phyloP scores from a whole-genome alignment of 2,113 vertebrate genomes.

The Suricata suricatta region DNA sequence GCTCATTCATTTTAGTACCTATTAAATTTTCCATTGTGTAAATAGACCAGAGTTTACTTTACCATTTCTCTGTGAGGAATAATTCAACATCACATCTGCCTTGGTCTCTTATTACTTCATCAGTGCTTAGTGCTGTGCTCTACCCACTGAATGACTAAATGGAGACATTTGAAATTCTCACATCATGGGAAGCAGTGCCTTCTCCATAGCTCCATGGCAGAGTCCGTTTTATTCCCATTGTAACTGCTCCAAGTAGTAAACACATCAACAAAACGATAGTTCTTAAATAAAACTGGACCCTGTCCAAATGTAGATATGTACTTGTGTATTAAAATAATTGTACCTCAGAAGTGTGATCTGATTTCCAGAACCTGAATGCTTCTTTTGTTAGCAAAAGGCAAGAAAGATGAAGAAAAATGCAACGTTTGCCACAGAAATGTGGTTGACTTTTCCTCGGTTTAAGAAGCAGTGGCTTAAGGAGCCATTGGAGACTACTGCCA shows the following conservation, averaged over 20 bases:
- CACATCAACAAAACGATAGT: neutral
- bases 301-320: neutral
- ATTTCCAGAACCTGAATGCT: neutral
- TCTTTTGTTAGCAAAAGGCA: neutral
- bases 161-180: constrained; percentile 7
- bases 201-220: neutral
- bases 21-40: neutral
- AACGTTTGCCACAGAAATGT: neutral
- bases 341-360: neutral
- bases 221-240: neutral
- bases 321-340: constrained; percentile 31
- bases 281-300: constrained; percentile 20
- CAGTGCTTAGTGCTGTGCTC: neutral
- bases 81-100: neutral
- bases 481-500: neutral
- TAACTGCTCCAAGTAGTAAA: constrained; percentile 8
- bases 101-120: neutral
- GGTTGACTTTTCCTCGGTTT: neutral
- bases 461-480: neutral
- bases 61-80: neutral
- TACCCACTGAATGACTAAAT: neutral
- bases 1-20: neutral
- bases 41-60: neutral
- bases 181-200: neutral
- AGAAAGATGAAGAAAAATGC: neutral